Evolutionary conservation across 2,113 vertebrate species (phyloP).

Genomic region (Muntiacus reevesi): DNA sequence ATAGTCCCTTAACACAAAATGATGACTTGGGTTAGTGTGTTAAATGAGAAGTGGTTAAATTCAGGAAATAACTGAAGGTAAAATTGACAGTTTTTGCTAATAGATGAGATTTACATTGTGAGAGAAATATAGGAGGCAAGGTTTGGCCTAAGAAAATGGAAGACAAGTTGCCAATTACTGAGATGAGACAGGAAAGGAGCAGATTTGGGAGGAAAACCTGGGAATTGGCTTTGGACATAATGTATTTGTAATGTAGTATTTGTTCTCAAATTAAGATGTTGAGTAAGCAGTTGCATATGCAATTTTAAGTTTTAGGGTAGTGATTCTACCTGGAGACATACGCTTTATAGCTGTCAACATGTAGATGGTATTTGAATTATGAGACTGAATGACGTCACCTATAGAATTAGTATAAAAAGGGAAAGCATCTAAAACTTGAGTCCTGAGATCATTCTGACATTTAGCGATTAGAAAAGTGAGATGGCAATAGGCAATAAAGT

Average conservation of each 20-base stretch:
- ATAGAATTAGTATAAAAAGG: neutral
- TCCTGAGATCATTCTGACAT: neutral
- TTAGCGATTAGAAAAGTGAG: neutral
- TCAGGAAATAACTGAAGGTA: neutral
- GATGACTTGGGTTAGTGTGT: neutral
- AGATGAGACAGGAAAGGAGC: neutral
- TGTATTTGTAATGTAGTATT: neutral
- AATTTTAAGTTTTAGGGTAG: neutral
- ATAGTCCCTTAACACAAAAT: neutral
- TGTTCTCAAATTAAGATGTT: neutral
- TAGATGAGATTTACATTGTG: neutral
- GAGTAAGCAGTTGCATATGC: neutral
- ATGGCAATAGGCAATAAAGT: neutral
- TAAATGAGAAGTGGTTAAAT: neutral
- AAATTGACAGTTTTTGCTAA: neutral
- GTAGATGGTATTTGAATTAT: neutral
- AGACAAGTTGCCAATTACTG: neutral
- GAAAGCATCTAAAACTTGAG: neutral
- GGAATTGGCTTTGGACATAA: neutral
- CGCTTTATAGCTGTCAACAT: neutral
- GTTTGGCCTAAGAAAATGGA: neutral
- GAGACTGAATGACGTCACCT: neutral
- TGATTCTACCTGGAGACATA: neutral
- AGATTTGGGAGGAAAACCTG: neutral
- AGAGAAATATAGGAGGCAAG: neutral